phyloP scores from a whole-genome alignment of 2,797 vertebrate species.

The Enteromius argenteus region DNA sequence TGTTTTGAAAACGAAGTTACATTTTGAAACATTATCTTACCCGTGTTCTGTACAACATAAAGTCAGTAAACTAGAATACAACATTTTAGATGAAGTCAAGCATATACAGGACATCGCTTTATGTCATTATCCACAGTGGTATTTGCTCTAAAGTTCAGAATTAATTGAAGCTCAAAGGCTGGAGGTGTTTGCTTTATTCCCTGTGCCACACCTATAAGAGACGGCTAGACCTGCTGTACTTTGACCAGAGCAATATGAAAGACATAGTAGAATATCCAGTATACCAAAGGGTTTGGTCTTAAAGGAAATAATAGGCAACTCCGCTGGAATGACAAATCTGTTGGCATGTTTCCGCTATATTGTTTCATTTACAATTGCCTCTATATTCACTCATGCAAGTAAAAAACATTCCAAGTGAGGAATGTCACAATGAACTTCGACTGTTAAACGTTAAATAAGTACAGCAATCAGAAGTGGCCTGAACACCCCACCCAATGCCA shows the following conservation, averaged over 20 bases:
- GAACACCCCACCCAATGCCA: conserved; percentile 37
- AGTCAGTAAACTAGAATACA: neutral
- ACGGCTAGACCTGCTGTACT: conserved; percentile 67
- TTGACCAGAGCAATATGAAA: conserved; percentile 65
- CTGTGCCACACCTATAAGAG: conserved; percentile 68
- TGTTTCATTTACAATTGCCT: conserved; percentile 10
- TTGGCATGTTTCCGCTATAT: neutral
- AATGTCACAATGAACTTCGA: neutral
- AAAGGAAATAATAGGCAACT: conserved; percentile 29
- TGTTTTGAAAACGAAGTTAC: neutral
- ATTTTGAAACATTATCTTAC: neutral
- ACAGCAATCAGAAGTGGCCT: neutral
- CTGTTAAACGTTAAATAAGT: neutral
- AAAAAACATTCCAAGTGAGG: neutral
- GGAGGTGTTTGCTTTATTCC: conserved; percentile 34
- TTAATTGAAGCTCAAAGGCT: neutral
- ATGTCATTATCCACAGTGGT: neutral
- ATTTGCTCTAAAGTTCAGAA: conserved; percentile 18
- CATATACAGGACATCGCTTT: neutral
- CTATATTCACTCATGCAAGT: neutral
- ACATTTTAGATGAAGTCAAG: neutral
- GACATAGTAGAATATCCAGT: neutral
- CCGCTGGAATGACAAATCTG: conserved; percentile 6
- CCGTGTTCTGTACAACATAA: neutral
- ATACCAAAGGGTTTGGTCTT: conserved; percentile 18